Evolutionary conservation across 1,140 invertebrate species (phyloP).

Genomic region (Sitodiplosis mosellana): DNA sequence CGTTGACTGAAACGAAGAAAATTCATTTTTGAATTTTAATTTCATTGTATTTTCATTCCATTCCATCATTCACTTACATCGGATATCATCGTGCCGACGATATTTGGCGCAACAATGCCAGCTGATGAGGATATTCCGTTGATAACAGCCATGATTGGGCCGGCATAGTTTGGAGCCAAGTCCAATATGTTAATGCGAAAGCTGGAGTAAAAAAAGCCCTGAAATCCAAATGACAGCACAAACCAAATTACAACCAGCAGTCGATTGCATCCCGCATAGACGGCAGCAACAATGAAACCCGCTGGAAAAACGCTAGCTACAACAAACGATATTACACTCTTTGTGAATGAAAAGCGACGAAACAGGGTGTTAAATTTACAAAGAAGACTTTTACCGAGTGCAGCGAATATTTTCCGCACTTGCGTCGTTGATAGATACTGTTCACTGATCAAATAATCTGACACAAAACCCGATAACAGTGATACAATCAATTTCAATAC

Average conservation of each 20-base stretch:
- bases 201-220: no score
- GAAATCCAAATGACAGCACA: no score
- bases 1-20: constrained; percentile 36
- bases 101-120: constrained; percentile 43
- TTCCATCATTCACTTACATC: no score
- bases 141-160: constrained; percentile 57
- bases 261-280: constrained; percentile 57
- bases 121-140: constrained; percentile 58
- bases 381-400: constrained; percentile 33
- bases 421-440: constrained; percentile 35
- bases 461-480: constrained; percentile 40
- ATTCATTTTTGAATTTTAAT: no score
- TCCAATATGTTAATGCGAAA: constrained; percentile 62
- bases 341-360: no score
- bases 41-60: no score
- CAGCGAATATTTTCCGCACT: constrained; percentile 53
- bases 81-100: constrained; percentile 49
- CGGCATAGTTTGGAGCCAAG: constrained; percentile 58
- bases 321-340: no score
- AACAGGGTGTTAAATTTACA: neutral
- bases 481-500: constrained; percentile 54
- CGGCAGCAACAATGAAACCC: constrained; percentile 59
- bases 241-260: constrained; percentile 42
- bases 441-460: constrained; percentile 43
- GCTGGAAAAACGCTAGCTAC: constrained; percentile 50